phyloP scores from a whole-genome alignment of 2,888 invertebrate genomes.

The Habroteleia sp. region DNA sequence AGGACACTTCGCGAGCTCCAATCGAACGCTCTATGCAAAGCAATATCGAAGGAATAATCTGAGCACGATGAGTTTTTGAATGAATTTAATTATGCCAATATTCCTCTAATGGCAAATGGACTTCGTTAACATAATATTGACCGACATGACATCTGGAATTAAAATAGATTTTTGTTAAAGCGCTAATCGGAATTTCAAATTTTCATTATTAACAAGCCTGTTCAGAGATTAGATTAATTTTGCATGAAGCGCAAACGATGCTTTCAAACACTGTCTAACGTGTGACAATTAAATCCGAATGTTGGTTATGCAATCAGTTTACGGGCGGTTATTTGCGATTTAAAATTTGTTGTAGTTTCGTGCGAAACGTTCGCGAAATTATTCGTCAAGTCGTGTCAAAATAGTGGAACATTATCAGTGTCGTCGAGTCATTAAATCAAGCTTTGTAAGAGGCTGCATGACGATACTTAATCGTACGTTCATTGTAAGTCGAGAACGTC shows the following conservation, averaged over 20 bases:
- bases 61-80: too few relatives aligned
- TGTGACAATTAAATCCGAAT: not conserved
- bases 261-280: slow-evolving; percentile 5
- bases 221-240: slow-evolving; percentile 23
- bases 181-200: slow-evolving; percentile 25
- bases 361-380: not conserved
- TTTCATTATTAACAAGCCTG: slow-evolving; percentile 10
- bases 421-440: slow-evolving; percentile 59
- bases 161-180: slow-evolving; percentile 11
- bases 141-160: slow-evolving; percentile 1
- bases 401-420: slow-evolving; percentile 46
- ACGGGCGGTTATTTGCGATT: not conserved
- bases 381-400: slow-evolving; percentile 36
- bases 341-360: slow-evolving; percentile 1
- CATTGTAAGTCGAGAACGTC: slow-evolving; percentile 62
- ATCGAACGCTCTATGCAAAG: slow-evolving; percentile 14
- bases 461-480: slow-evolving; percentile 61
- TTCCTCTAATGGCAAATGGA: not conserved
- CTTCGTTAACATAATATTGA: not conserved
- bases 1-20: not conserved
- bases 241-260: not conserved
- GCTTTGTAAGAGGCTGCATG: slow-evolving; percentile 59
- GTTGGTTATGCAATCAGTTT: not conserved
- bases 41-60: too few relatives aligned
- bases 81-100: not conserved